Base-by-base conservation (phyloP, 2,113 vertebrate genomes). In the Planiliza haematocheilus region DNA sequence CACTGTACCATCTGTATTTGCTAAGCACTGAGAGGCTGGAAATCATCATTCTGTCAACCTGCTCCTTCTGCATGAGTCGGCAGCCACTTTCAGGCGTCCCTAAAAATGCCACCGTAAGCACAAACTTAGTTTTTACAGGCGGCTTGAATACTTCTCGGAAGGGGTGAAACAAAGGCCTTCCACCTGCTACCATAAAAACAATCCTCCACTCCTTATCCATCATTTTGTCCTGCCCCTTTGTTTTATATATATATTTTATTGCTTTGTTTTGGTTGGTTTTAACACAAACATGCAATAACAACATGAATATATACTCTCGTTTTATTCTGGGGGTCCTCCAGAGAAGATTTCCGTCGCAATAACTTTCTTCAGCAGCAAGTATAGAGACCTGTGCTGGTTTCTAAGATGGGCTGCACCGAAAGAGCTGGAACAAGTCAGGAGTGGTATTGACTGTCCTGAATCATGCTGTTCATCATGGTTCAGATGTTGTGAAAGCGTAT, bases 11-110 rank as follows among this genome's bases (percentile, higher is more conserved):
- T 89, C 87, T 88, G 83, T 86, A 89, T 90, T 89, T 87, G 81
- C 81, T 67, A 83, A 87, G 88, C 84, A 69, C 80, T 16, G 65
- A 68, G 73, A 81, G 83, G 73, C 75, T 70, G 65, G 36, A 69
- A 88, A 86, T 86, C 84, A 88, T 88, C 86, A 86, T 86, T 86
- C 81, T 88, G 87, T 88, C 86, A 89, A 66, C 81, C 78, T 74
- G 81, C 87, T 77, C 74, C 82, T 86, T 81, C 80, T 88, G 87
- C 87, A 75, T 84, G 83, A 91, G 81, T 82, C 60, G 74, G 70
- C 86, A 89, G 75, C 72, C 80, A 83, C 90, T 89, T 86, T 87
- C 71, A 78, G 48, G 65, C 52, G 13, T 70, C 77, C 70, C 52
- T 7, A 70, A 86, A 90, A 90, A 74, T 82, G 83, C 74, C 63